Base-by-base conservation (phyloP, 1,140 invertebrate genomes). In the Pseudachorutes palmiensis region DNA sequence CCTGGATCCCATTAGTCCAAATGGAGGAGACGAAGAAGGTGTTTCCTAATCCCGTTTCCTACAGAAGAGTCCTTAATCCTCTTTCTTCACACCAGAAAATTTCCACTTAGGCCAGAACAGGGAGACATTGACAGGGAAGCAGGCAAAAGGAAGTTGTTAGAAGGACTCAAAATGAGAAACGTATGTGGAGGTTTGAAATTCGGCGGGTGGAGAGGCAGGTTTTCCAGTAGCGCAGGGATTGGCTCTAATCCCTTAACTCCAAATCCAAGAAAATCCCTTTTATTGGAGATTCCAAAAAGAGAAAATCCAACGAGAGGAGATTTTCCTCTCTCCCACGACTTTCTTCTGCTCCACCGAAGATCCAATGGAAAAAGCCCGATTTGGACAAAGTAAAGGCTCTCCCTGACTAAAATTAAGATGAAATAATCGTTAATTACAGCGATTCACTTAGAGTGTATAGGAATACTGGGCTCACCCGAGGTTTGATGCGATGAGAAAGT, bases 11-110 rank as follows among this genome's bases (percentile, higher is more conserved):
- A 55, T 55, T 55, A 55, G 12, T 16, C 51, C 79, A 79, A 79
- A 77, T 77, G 77, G 78, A 78, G 78, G 78, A 79, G 79, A 79
- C 74, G 74, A 74, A 71, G 76, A 77, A 76, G 76, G 77, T 74
- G 75, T 70, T 73, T 72, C 24, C 51, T 55, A 55, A 55, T 55
- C 51, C 75, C 78, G 79, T 55, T 55, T 55, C 51, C 51, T 19
- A 55, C 12, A 55, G 51, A 55, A 22, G 12, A 22, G 5, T 22
- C 24, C 51, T 55, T 55, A 55, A 55, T 55, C 51, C 51, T 55
- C 51, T 55, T 55, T 24, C 36, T 45, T 45, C 36, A 45, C 51
- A 55, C 51, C 24, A 12, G 5, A 26, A 41, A 14, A 55, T 55
- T 16, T 24, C 51, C 51, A 12, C 51, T 24, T 22, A 16, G 9